Evolutionary conservation across 2,888 invertebrate genomes (phyloP), one percentile per base, ranked within the genome.

Genomic region (Prosopocoilus inquinatus): DNA sequence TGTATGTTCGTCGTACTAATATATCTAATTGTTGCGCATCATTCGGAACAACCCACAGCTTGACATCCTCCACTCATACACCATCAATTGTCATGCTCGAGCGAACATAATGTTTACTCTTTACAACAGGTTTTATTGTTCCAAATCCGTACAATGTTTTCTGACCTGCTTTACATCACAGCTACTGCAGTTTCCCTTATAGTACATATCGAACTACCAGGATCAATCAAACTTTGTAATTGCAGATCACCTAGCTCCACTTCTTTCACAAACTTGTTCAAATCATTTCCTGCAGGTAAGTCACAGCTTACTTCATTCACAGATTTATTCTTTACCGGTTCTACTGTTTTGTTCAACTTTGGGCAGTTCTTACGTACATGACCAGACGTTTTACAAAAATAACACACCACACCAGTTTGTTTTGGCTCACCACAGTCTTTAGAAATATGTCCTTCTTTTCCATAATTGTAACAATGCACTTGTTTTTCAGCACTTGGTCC

Each of bases 201-300:
- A 0, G 61, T 62, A 49, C 64, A 66, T 12, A 64, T 62, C 1
- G 65, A 62, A 52, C 66, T 64, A 1, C 65, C 64, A 1, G 60
- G 57, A 45, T 66, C 63, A 5, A 62, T 52, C 46, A 57, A 12
- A 32, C 13, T 20, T 34, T 13, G 9, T 13, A 47, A 12, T 20
- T 9, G 13, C 5, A 11, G n/a, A 33, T 11, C 28, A 12, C 32
- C 5, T 13, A 47, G 3, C 9, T 43, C 11, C 15, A 43, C 43
- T 9, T 16, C 12, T 3, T 2, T n/a, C 5, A 43, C 9, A 20
- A 43, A 43, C 11, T 43, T 43, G 9, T 15, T 20, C 12, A 43
- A 11, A 11, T 43, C 43, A 43, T 12, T 20, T n/a, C n/a, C n/a
- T 12, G 16, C 16, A 16, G 16, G 3, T 2, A 16, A 2, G 16